Base-by-base conservation (phyloP, 2,888 invertebrate species). In the Leptinotarsa haldemani region DNA sequence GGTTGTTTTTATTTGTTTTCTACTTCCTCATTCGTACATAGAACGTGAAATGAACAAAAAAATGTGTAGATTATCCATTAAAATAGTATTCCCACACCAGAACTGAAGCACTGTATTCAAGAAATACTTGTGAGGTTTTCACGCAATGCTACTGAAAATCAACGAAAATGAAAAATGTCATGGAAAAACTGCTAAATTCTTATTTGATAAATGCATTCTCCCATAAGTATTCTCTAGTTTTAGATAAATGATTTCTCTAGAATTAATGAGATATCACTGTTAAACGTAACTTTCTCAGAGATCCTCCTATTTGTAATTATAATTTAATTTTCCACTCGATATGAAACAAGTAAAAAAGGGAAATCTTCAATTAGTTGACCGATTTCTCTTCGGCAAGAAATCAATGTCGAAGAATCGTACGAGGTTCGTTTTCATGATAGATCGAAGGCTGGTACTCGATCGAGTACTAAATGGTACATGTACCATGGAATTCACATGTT, bases 361-460 rank as follows among this genome's bases (percentile, higher is more conserved):
- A 70, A 65, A 65, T 56, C 65, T 70, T 50, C 56, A 40, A 74
- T 66, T 74, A 70, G 71, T 74, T 69, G 71, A 69, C 58, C 74
- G 74, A 71, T 74, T 74, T 74, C 74, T 74, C 71, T 69, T 48
- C 22, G 20, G 20, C 50, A 68, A 67, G 74, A 74, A 68, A 74
- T 65, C 68, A 74, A 74, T 40, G 12, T 52, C 25, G 18, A 20
- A 56, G 68, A 3, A 47, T 40, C 68, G 56, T 61, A 61, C n/a
- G 61, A 61, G 25, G 61, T 25, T 13, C 30, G 30, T 30, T 30
- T 61, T 18, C 30, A n/a, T 58, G 15, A 30, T 61, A 61, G 61
- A n/a, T 18, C 40, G 61, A n/a, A 61, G 20, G 61, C 61, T 61
- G 61, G 61, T 30, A n/a, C 30, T 30, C 61, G 15, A 15, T 56